Conservation (phyloP, 2,888 invertebrate species). For the Drosophila kuntzei region DNA sequence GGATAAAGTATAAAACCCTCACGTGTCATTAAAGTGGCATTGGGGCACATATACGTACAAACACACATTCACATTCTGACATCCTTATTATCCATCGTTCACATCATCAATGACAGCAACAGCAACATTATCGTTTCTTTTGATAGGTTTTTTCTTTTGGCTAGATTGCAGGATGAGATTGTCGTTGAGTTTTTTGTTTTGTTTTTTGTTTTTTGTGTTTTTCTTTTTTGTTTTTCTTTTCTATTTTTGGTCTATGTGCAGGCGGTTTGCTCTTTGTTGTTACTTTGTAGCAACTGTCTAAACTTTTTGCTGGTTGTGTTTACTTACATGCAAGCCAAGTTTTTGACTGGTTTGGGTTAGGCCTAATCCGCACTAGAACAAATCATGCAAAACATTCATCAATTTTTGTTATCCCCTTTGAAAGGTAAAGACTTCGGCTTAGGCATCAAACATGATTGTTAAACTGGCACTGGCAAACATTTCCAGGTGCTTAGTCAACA, state of each 20-base stretch:
- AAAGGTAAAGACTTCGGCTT: slow-evolving; percentile 20
- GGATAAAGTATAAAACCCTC: slow-evolving; percentile 22
- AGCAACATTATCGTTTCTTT: slow-evolving; percentile 73
- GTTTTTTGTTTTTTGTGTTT: no score
- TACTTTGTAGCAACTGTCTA: slow-evolving; percentile 48
- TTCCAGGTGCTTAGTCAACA: slow-evolving; percentile 70
- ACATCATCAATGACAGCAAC: slow-evolving; percentile 61
- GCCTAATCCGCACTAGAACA: slow-evolving; percentile 50
- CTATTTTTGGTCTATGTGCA: slow-evolving; percentile 6
- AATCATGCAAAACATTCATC: slow-evolving; percentile 76
- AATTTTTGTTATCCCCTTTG: slow-evolving; percentile 62
- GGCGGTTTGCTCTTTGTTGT: slow-evolving; percentile 25
- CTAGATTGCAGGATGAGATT: slow-evolving; percentile 15
- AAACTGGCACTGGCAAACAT: slow-evolving; percentile 41
- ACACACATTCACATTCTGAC: slow-evolving; percentile 41
- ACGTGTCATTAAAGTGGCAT: slow-evolving; percentile 66
- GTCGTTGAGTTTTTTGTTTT: slow-evolving; percentile 2
- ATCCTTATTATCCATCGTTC: slow-evolving; percentile 67
- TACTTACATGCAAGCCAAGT: slow-evolving; percentile 23
- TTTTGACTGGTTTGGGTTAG: slow-evolving; percentile 17
- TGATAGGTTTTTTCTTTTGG: slow-evolving; percentile 59
- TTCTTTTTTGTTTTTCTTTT: background rate
- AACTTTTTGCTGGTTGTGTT: slow-evolving; percentile 38
- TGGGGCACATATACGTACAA: slow-evolving; percentile 16
- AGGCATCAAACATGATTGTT: slow-evolving; percentile 25